A percentile compares a stretch with the other conserved stretches of the same genome.
Conservation (phyloP, 2,888 invertebrate species). For the Nephrotoma guestfalica region DNA sequence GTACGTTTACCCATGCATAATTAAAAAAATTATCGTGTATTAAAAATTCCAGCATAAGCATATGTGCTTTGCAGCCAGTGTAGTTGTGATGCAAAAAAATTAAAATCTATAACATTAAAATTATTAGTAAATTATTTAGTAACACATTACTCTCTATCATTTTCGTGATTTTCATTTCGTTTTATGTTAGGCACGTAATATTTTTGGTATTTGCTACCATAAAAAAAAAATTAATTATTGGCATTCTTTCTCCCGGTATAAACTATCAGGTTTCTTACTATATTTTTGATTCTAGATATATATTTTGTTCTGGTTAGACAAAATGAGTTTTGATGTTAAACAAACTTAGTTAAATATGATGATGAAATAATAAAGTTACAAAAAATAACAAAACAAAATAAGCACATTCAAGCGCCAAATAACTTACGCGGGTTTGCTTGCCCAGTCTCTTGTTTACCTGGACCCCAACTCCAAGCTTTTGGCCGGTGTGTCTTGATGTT, state of each 20-base stretch:
- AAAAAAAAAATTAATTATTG: neutral
- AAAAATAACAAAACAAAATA: neutral
- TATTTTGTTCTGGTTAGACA: neutral
- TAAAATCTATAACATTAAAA: neutral
- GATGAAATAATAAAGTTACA: neutral
- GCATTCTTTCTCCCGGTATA: neutral
- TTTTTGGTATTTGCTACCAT: neutral
- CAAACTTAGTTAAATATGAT: neutral
- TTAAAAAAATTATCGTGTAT: neutral
- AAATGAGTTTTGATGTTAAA: neutral
- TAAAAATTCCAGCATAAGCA: neutral
- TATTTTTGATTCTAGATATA: neutral
- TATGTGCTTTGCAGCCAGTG: neutral
- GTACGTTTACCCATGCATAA: neutral
- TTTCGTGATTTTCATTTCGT: neutral
- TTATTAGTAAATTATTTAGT: neutral
- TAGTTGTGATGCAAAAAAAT: neutral
- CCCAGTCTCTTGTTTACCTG: constrained; percentile 63
- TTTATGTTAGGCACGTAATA: neutral
- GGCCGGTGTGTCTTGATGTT: constrained; percentile 73
- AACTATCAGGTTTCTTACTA: neutral
- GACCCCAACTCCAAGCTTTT: constrained; percentile 70
- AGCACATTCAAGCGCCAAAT: constrained; percentile 21
- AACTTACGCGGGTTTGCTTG: constrained; percentile 51
- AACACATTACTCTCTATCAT: neutral